Evolutionary conservation across 2,113 vertebrate genomes (phyloP), one percentile per base, ranked within the genome.

Genomic region (Tapirus terrestris): DNA sequence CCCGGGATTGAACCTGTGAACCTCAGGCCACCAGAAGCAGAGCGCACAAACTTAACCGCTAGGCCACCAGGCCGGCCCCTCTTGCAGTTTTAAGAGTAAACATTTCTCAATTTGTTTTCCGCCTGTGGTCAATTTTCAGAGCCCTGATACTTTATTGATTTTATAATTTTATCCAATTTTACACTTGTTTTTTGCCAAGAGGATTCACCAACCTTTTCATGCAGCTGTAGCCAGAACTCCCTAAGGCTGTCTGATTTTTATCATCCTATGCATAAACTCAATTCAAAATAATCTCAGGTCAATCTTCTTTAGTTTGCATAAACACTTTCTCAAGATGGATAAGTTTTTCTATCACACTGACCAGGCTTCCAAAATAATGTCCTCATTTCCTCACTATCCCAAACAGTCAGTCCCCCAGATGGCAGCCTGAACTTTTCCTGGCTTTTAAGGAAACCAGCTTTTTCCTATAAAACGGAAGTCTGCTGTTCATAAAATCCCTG

Each of bases 61-160:
- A 39, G 39, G 39, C 39, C 39, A 39, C 39, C 39, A 39, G 39
- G 39, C 39, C 39, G 39, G 39, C 39, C 39, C 39, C 39, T 39
- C 39, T 39, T 39, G 39, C 39, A 39, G 39, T 39, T 39, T 82
- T 23, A 87, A 31, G 18, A 86, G 72, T 23, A 87, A 87, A 25
- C 53, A 11, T 63, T 73, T 81, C 63, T 45, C 56, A 72, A n/a
- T 72, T 60, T 87, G 36, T 61, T 95, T 96, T 73, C 45, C 56
- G 27, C 56, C 73, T 81, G 56, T 87, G n/a, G 39, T 73, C 75
- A 80, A 73, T 87, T 87, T 95, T 83, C 45, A 92, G 73, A 72
- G 25, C 43, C 61, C 43, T 80, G 56, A 39, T 18, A 77, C 45
- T 36, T 61, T 61, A 48, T 48, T 65, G 9, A 11, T 76, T 68